Evolutionary conservation across 2,888 invertebrate genomes (phyloP).

Genomic region (Synergus japonicus): DNA sequence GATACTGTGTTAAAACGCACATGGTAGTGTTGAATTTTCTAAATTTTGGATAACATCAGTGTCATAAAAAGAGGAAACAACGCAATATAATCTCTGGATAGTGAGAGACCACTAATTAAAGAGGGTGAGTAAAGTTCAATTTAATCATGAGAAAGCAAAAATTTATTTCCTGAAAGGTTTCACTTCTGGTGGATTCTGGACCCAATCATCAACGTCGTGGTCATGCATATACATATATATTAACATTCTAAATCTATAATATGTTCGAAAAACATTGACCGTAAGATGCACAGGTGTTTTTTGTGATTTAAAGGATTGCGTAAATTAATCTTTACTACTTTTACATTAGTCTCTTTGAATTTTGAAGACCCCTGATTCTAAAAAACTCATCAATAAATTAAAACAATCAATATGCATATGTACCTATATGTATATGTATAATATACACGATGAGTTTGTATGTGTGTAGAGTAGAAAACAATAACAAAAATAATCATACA

Average conservation of each 20-base stretch:
- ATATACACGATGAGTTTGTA: background rate
- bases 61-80: background rate
- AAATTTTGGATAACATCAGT: background rate
- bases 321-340: background rate
- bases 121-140: background rate
- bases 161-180: background rate
- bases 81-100: background rate
- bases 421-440: background rate
- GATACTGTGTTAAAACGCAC: background rate
- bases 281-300: background rate
- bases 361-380: background rate
- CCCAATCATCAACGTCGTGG: background rate
- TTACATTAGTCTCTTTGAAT: background rate
- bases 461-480: background rate
- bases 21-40: background rate
- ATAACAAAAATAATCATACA: background rate
- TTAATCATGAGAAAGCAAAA: background rate
- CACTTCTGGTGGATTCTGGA: background rate
- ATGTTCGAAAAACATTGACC: slow-evolving; percentile 9
- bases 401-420: background rate
- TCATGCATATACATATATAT: no score
- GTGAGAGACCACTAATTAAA: background rate
- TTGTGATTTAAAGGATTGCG: background rate
- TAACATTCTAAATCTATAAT: background rate
- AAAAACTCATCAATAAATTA: background rate